Conservation (phyloP, 2,888 invertebrate genomes). For the Plebejus argus region DNA sequence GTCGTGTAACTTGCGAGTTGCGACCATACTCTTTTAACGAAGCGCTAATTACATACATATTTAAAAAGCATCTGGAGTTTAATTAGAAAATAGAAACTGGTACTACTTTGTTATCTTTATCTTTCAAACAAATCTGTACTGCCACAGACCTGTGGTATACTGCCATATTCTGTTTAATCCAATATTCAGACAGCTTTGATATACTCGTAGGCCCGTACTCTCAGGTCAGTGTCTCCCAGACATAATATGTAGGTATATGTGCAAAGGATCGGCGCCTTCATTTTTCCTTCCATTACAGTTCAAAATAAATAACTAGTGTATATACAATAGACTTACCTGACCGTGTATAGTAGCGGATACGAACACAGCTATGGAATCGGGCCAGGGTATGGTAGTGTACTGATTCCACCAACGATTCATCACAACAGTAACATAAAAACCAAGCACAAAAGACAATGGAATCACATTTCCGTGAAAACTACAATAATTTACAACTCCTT, state of each 20-base stretch:
- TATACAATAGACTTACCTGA: conserved; percentile 75
- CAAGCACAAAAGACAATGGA: conserved; percentile 95
- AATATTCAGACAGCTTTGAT: too few species aligned
- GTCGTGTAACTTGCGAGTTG: background rate
- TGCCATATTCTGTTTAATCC: too few species aligned
- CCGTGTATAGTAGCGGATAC: conserved; percentile 92
- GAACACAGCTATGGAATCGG: conserved; percentile 92
- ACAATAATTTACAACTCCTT: conserved; percentile 91
- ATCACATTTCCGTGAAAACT: conserved; percentile 92
- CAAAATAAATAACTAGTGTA: background rate
- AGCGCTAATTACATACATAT: background rate
- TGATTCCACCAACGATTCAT: conserved; percentile 97
- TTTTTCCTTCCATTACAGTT: too few species aligned
- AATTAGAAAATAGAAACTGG: background rate
- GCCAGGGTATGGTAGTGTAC: conserved; percentile 91
- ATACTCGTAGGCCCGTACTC: too few species aligned
- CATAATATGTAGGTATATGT: too few species aligned
- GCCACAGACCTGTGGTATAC: too few species aligned
- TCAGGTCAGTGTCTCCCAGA: too few species aligned
- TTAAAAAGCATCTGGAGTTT: background rate
- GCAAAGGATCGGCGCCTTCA: background rate
- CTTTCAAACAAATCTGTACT: too few species aligned
- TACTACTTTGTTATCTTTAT: background rate
- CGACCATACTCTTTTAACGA: background rate
- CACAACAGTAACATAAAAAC: conserved; percentile 96